phyloP scores from a whole-genome alignment of 2,888 invertebrate species.

The Apamea crenata region DNA sequence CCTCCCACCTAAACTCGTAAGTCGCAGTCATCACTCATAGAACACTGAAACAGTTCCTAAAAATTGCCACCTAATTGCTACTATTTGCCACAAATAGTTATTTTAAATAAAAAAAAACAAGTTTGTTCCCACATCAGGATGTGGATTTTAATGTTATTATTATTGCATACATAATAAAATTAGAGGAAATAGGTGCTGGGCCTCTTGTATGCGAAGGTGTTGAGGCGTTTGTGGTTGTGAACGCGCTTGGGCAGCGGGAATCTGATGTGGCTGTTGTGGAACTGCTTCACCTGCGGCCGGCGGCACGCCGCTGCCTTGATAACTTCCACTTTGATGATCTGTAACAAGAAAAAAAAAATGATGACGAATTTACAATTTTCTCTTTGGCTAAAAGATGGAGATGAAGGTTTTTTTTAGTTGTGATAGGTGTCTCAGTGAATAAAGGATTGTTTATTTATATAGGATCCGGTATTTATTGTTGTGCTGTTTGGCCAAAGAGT shows the following conservation, averaged over 20 bases:
- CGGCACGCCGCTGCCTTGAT: conserved; percentile 97
- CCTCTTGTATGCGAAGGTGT: conserved; percentile 95
- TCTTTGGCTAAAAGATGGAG: neutral
- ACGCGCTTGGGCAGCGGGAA: conserved; percentile 99
- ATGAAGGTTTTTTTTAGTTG: neutral
- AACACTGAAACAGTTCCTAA: neutral
- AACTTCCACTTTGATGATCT: conserved; percentile 99
- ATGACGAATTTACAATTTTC: neutral
- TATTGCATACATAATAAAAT: conserved; percentile 76
- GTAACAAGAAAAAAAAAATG: conserved; percentile 74
- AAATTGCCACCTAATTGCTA: neutral
- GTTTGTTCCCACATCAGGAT: conserved; percentile 74
- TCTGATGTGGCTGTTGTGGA: conserved; percentile 98
- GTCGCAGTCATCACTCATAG: no score
- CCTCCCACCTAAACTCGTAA: no score
- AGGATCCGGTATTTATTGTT: neutral
- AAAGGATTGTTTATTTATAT: neutral
- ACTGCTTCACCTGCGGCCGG: conserved; percentile 98
- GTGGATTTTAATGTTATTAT: conserved; percentile 81
- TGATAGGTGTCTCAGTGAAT: neutral
- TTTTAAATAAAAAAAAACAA: conserved; percentile 46
- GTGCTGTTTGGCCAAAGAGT: neutral
- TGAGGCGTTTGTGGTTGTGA: conserved; percentile 95
- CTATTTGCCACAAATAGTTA: neutral
- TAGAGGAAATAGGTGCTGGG: conserved; percentile 94